Evolutionary conservation across 2,888 invertebrate genomes (phyloP).

Genomic region (Platypus cylindrus): DNA sequence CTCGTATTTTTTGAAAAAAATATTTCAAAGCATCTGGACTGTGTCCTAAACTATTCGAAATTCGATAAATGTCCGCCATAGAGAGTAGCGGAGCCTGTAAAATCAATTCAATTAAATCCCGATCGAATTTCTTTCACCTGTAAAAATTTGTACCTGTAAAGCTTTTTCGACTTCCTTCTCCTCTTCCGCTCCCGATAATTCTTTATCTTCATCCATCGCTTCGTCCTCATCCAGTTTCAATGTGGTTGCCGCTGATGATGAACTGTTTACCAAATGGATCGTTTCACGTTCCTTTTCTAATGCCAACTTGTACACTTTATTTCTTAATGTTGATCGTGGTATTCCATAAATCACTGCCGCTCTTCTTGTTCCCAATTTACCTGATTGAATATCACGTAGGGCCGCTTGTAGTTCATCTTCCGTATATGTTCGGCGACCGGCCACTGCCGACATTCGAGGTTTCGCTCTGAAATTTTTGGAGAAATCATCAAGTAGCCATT

Average conservation of each 20-base stretch:
- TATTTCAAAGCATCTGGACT: slow-evolving; percentile 40
- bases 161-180: slow-evolving; percentile 48
- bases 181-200: slow-evolving; percentile 45
- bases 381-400: slow-evolving; percentile 86
- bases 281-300: slow-evolving; percentile 59
- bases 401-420: slow-evolving; percentile 90
- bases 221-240: slow-evolving; percentile 38
- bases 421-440: slow-evolving; percentile 74
- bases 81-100: slow-evolving; percentile 39
- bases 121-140: not conserved
- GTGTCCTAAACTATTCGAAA: slow-evolving; percentile 41
- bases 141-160: slow-evolving; percentile 26
- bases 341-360: slow-evolving; percentile 95
- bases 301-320: slow-evolving; percentile 82
- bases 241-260: no score
- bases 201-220: slow-evolving; percentile 45
- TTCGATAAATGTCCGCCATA: slow-evolving; percentile 45
- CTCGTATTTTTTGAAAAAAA: slow-evolving; percentile 39
- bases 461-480: slow-evolving; percentile 57
- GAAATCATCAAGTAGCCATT: no score
- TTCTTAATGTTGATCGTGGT: slow-evolving; percentile 89
- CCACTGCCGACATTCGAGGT: slow-evolving; percentile 51
- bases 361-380: slow-evolving; percentile 81
- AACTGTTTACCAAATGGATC: slow-evolving; percentile 37
- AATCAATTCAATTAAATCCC: not conserved